Evolutionary conservation across 2,113 vertebrate species (phyloP), one percentile per base, ranked within the genome.

Genomic region (Columba livia): DNA sequence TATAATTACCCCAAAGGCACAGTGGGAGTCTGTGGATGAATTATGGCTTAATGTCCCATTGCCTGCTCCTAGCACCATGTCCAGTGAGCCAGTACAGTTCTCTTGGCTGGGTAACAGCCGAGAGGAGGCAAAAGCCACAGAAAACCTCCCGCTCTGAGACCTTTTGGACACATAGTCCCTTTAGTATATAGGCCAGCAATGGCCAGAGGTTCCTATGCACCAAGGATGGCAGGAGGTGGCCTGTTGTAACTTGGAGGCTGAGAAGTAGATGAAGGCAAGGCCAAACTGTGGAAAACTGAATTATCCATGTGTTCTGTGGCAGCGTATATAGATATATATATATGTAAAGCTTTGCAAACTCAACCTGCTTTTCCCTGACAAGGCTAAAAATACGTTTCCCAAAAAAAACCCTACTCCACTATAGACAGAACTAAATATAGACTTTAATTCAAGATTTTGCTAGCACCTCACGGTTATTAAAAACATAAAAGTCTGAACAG

Each of bases 361-460:
- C 90, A 78, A 94, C 79, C 56, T 79, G 79, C 79, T 42, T 93
- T 94, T 67, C 57, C 53, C 62, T 56, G 60, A 86, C 16, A 9
- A 42, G 5, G 42, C 56, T 93, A 90, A 84, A 91, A 88, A 95
- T 44, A 61, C 0, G 0, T 15, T 84, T 82, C 71, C 54, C 9
- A 42, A 89, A 90, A 51, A 90, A 75, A 62, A 7, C 11, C 21
- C 81, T 85, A 58, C 23, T 42, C 83, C 51, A 44, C 51, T 81
- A 78, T 1, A 89, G 24, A 75, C 0, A 81, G 80, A 36, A 79
- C 88, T 84, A 92, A 94, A 92, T 85, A 87, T 18, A 90, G 57
- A 53, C n/a, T 88, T 86, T 89, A 89, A 92, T 86, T 96, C 83
- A 87, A 92, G 57, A 77, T 79, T 96, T 85, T 95, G 28, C 62